Evolutionary conservation across 2,888 invertebrate species (phyloP), one percentile per base, ranked within the genome.

Genomic region (Drosophila borborema): DNA sequence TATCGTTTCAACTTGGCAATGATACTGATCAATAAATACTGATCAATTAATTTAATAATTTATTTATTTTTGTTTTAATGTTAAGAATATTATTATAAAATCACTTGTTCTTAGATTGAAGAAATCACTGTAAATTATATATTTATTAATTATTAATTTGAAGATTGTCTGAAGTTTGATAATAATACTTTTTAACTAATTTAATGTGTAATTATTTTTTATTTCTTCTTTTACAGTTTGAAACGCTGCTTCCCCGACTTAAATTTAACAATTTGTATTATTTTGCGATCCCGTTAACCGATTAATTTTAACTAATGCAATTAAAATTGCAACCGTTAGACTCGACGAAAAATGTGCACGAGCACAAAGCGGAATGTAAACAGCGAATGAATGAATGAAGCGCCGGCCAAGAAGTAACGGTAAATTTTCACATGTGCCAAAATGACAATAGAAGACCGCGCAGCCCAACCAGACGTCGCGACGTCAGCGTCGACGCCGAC

Each of bases 361-460:
- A 71, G 64, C 82, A 70, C 79, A 80, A 77, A 78, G 70, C 90
- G 89, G 81, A 91, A 89, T 89, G 82, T 91, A 91, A 89, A 85
- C 91, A 82, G 88, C 90, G 85, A 90, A 89, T 90, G 90, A 89
- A 89, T 89, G 84, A 87, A 81, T 84, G 90, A 78, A 86, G 70
- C 82, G 81, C 66, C 69, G 83, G 74, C 83, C 74, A 81, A 90
- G 87, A 87, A 86, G 90, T 85, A 87, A 87, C 86, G 89, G 86
- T 91, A 86, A 87, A 89, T 89, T 88, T 90, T 90, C 91, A 89
- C 86, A 90, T 89, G 83, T 85, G 85, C 63, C 82, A 84, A 86
- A 86, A 90, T 86, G 90, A 90, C 90, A 84, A 90, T 84, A 80
- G 90, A 78, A 80, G 90, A 75, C 75, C 75, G 69, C 74, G 40